phyloP scores from a whole-genome alignment of 2,888 invertebrate species.

The Leptopilina syphax region DNA sequence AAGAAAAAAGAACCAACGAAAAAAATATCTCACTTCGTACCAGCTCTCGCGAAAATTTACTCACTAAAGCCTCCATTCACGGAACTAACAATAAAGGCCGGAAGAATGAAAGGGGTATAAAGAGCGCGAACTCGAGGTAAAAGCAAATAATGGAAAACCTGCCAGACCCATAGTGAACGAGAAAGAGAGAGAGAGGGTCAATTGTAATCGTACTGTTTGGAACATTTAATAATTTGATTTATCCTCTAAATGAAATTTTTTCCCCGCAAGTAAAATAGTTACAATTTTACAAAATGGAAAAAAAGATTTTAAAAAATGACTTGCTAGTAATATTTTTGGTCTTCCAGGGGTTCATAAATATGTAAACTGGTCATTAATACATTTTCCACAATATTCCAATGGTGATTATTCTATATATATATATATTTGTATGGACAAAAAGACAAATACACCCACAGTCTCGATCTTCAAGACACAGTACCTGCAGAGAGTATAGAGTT shows the following conservation, averaged over 20 bases:
- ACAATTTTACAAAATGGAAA: neutral
- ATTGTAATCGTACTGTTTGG: conserved; percentile 40
- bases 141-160: conserved; percentile 42
- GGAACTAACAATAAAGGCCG: conserved; percentile 30
- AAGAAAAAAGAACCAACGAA: too few species aligned
- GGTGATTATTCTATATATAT: neutral
- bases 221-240: conserved; percentile 38
- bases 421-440: neutral
- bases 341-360: neutral
- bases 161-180: conserved; percentile 37
- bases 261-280: neutral
- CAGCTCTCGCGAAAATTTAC: conserved; percentile 41
- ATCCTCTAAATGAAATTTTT: conserved; percentile 2
- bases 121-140: conserved; percentile 39
- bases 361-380: conserved; percentile 34
- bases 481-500: conserved; percentile 56
- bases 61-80: conserved; percentile 40
- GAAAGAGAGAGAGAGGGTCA: conserved; percentile 4
- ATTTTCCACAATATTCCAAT: conserved; percentile 3
- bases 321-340: neutral
- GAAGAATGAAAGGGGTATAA: conserved; percentile 41
- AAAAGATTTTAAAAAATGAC: neutral
- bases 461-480: conserved; percentile 60
- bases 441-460: conserved; percentile 35
- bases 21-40: conserved; percentile 30